phyloP scores from a whole-genome alignment of 1,140 invertebrate species.

The Leptoteleia sp. region DNA sequence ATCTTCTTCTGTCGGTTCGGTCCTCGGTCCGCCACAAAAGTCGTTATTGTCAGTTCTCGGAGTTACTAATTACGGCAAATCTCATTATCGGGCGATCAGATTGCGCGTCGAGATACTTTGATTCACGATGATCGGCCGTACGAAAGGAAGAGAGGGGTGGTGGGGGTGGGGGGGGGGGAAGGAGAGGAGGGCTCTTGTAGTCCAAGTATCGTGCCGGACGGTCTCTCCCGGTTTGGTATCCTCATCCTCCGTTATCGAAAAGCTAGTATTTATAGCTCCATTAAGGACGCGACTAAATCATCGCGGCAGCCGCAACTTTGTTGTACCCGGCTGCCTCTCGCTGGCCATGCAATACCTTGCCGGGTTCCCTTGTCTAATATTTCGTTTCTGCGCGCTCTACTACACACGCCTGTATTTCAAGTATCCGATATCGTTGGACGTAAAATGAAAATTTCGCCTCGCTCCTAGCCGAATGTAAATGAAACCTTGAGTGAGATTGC shows the following conservation, averaged over 20 bases:
- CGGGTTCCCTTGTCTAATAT: conserved; percentile 78
- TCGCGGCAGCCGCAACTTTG: conserved; percentile 79
- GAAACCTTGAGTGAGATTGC: conserved; percentile 69
- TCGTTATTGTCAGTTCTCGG: conserved; percentile 58
- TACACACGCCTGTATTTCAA: conserved; percentile 76
- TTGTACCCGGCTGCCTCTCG: conserved; percentile 71
- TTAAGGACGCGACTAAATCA: conserved; percentile 81
- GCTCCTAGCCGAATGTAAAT: conserved; percentile 66
- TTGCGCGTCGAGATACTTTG: conserved; percentile 63
- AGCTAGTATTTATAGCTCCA: conserved; percentile 82
- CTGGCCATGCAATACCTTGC: conserved; percentile 76
- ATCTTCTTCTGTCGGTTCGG: conserved; percentile 57
- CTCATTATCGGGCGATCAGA: conserved; percentile 68
- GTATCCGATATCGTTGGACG: conserved; percentile 74
- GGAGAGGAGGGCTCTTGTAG: conserved; percentile 56
- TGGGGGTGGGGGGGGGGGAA: too few species aligned
- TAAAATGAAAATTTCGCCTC: conserved; percentile 74
- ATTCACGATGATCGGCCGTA: conserved; percentile 62
- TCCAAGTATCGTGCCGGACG: conserved; percentile 58
- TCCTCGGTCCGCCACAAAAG: conserved; percentile 40
- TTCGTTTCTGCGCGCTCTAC: conserved; percentile 75
- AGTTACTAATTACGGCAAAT: conserved; percentile 67
- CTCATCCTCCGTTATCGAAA: conserved; percentile 79
- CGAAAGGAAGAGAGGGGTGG: too few species aligned
- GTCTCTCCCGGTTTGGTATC: conserved; percentile 55